These are phyloP conservation scores for Acropternis orthonyx DNA, from an alignment of 2,797 vertebrate species.

Conservation along the genomic window DNA sequence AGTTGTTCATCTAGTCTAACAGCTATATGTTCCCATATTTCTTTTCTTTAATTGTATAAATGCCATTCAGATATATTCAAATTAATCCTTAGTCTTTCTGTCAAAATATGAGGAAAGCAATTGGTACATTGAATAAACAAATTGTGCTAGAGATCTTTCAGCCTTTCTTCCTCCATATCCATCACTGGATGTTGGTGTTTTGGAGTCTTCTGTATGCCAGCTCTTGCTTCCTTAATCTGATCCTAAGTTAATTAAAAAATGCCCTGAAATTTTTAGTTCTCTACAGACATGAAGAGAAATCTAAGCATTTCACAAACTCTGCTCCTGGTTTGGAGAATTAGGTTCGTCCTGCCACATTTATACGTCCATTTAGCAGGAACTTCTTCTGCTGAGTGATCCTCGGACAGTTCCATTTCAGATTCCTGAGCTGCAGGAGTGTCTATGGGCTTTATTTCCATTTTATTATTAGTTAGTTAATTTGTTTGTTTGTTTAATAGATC, in stretches of 20 bases:
- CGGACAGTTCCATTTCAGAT: not conserved
- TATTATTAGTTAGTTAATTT: not conserved
- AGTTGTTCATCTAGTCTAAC: not conserved
- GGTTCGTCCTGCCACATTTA: not conserved
- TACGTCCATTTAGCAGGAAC: not conserved
- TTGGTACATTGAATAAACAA: not conserved
- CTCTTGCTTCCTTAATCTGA: not conserved
- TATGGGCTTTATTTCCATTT: not conserved
- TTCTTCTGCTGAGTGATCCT: not conserved
- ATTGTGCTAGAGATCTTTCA: not conserved
- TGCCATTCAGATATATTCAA: not conserved
- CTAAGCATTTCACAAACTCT: not conserved
- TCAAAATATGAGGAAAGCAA: not conserved
- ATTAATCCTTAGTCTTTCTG: not conserved
- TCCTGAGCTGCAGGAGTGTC: not conserved
- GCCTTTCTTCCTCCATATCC: not conserved
- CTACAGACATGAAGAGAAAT: not conserved
- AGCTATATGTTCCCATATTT: not conserved
- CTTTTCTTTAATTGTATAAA: slow-evolving; percentile 2
- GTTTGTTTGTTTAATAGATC: not conserved
- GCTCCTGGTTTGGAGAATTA: not conserved
- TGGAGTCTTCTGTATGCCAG: not conserved
- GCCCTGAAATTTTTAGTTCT: not conserved
- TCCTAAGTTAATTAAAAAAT: not conserved
- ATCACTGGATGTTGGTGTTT: not conserved